Evolutionary conservation across 2,888 invertebrate species (phyloP), one percentile per base, ranked within the genome.

Genomic region (Microchrysa polita): DNA sequence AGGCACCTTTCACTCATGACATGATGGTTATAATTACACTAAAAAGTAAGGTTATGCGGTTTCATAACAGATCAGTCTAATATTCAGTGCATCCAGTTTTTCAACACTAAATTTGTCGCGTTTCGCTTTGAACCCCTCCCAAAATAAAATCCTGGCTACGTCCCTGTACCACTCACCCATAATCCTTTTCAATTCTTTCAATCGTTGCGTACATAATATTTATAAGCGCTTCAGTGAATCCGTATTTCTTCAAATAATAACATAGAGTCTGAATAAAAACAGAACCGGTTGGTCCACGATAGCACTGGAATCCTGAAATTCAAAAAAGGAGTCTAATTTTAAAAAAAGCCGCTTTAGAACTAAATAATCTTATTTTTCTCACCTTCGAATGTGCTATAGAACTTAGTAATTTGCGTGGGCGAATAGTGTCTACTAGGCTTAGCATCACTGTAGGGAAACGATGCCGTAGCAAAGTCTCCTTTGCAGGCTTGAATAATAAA

Each of bases 401-500:
- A 83, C 75, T 83, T 84, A 0, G 83, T 77, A 65, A 84, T 83
- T 76, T 84, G 83, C 74, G 79, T 79, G 1, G 84, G 82, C 44
- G 77, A 73, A 18, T 82, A 81, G 16, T 71, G 22, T 1, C 67
- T 34, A 5, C n/a, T 18, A 18, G 67, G 4, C 4, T 18, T n/a
- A 5, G 73, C 65, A 61, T 73, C 71, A 0, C 44, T 23, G 44
- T 63, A 57, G 20, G 23, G 12, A 55, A 57, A 57, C 18, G 67
- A 79, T 5, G 77, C 72, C 63, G 82, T 81, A 74, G 80, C 80
- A 0, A 67, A 34, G 34, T 67, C 67, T 23, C 84, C 84, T 73
- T 83, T 84, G 75, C 84, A 84, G 5, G 85, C 84, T 78, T 84
- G 84, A 42, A 84, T 82, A 40, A 84, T 81, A 7, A 84, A 75